Evolutionary conservation across 2,113 vertebrate species (phyloP).

Genomic region (Lepisosteus oculatus): DNA sequence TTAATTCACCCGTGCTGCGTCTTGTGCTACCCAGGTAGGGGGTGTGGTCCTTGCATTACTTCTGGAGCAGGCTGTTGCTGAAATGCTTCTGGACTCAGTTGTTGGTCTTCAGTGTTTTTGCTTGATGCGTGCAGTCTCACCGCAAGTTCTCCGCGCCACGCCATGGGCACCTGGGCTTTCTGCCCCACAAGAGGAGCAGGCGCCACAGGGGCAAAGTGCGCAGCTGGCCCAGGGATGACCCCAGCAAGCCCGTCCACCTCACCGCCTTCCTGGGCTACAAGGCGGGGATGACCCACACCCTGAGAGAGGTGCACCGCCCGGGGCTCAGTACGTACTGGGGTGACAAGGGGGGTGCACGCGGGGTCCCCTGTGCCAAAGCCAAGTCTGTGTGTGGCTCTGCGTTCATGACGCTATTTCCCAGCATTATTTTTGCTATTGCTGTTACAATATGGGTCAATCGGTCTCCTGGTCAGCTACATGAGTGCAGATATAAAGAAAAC

Average conservation of each 20-base stretch:
- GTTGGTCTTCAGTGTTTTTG: not conserved
- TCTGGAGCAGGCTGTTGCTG: too few relatives aligned
- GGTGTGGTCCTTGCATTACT: not conserved
- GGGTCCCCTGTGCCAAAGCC: too few relatives aligned
- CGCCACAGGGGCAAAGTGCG: constrained; percentile 75
- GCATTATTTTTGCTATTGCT: too few relatives aligned
- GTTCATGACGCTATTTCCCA: too few relatives aligned
- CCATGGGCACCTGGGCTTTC: constrained; percentile 73
- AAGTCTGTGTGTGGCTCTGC: too few relatives aligned
- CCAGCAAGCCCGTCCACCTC: constrained; percentile 67
- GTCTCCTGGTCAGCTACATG: too few relatives aligned
- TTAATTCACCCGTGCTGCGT: not conserved
- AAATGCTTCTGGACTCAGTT: too few relatives aligned
- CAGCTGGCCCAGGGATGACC: constrained; percentile 71
- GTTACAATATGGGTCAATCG: too few relatives aligned
- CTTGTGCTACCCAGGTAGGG: not conserved
- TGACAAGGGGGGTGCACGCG: not conserved
- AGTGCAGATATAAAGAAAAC: too few relatives aligned
- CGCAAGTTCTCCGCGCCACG: constrained; percentile 76
- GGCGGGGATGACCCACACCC: constrained; percentile 73
- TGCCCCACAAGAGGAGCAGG: constrained; percentile 67
- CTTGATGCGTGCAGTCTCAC: constrained; percentile 54
- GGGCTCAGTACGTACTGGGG: constrained; percentile 66
- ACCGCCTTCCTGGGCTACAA: constrained; percentile 78
- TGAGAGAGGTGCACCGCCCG: constrained; percentile 67